A percentile compares a stretch with the other conserved stretches of the same genome.
Evolutionary conservation across 2,888 invertebrate genomes (phyloP).

Genomic region (Eupithecia pulchellata): DNA sequence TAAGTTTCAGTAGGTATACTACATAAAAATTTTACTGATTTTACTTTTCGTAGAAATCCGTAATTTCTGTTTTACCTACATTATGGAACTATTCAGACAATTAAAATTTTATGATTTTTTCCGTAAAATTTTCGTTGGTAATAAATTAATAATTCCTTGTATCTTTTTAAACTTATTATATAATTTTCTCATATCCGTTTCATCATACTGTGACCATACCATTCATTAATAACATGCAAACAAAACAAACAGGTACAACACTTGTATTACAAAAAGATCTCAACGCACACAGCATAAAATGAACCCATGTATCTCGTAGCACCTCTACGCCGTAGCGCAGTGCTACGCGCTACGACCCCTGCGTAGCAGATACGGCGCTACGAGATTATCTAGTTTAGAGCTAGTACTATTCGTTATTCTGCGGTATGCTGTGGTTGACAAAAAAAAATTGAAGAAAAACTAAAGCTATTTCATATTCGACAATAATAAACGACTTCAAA

Average conservation of each 20-base stretch:
- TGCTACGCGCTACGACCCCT: slow-evolving; percentile 36
- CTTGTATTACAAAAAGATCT: neutral
- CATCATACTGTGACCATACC: neutral
- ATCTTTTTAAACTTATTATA: too few relatives aligned
- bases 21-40: neutral
- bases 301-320: slow-evolving; percentile 22
- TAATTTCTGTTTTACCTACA: neutral
- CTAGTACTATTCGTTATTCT: too few relatives aligned
- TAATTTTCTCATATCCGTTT: neutral
- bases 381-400: neutral
- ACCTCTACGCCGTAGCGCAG: slow-evolving; percentile 41
- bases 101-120: neutral
- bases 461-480: too few relatives aligned
- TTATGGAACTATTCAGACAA: neutral
- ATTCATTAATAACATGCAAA: neutral
- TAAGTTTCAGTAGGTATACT: neutral
- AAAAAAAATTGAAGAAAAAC: neutral
- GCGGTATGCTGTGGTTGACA: too few relatives aligned
- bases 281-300: neutral
- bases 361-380: slow-evolving; percentile 33
- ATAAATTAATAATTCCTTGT: too few relatives aligned
- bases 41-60: too few relatives aligned
- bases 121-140: neutral
- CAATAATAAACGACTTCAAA: too few relatives aligned
- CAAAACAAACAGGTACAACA: neutral